phyloP scores from a whole-genome alignment of 2,888 invertebrate genomes.

The Clepsis dumicolana region DNA sequence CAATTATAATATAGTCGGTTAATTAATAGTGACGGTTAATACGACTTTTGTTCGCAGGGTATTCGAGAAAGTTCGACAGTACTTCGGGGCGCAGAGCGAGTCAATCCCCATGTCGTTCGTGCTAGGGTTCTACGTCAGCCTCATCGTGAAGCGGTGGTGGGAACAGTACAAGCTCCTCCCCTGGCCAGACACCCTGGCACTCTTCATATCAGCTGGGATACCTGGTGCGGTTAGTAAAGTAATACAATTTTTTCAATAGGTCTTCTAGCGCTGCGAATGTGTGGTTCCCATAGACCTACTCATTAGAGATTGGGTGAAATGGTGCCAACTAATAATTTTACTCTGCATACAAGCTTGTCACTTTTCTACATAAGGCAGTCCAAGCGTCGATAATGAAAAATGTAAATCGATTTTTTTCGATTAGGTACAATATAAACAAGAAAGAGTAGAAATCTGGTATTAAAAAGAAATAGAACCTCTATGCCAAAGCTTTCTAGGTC shows the following conservation, averaged over 20 bases:
- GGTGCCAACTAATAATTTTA: no score
- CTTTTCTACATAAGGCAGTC: background rate
- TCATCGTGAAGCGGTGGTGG: conserved; percentile 98
- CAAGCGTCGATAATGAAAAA: no score
- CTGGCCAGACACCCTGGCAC: conserved; percentile 97
- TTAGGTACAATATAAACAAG: no score
- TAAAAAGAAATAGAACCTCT: no score
- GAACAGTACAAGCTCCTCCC: conserved; percentile 96
- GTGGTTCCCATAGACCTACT: no score
- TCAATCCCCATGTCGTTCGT: conserved; percentile 98
- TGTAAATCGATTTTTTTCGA: no score
- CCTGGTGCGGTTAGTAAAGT: conserved; percentile 93
- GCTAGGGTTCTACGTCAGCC: conserved; percentile 96
- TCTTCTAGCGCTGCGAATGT: conserved; percentile 12
- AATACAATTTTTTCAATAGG: conserved; percentile 55
- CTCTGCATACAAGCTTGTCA: background rate
- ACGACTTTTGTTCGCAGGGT: conserved; percentile 88
- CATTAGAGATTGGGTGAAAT: background rate
- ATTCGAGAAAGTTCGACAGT: conserved; percentile 94
- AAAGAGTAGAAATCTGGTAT: no score
- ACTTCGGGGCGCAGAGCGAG: conserved; percentile 95
- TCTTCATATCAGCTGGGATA: conserved; percentile 96
- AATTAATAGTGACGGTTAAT: background rate
- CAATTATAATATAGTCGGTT: no score
- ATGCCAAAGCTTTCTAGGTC: no score